Conservation (phyloP, 2,888 invertebrate genomes). For the Sialis fuliginosa region DNA sequence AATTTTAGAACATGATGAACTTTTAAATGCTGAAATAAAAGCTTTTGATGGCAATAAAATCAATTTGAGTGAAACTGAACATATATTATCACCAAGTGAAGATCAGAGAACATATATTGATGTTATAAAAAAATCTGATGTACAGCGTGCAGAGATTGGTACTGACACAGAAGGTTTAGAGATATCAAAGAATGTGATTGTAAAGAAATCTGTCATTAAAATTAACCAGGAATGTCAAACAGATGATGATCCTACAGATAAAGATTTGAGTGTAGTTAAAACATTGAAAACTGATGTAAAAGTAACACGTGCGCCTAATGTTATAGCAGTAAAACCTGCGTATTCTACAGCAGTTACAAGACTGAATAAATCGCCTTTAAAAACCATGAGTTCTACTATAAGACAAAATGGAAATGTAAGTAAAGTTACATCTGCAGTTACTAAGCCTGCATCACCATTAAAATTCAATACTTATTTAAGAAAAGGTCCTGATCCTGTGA, state of each 20-base stretch:
- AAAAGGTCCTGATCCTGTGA: conserved; percentile 13
- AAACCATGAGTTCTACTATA: conserved; percentile 5
- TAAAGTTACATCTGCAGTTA: conserved; percentile 6
- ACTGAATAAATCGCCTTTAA: conserved; percentile 12
- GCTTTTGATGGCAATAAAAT: not conserved
- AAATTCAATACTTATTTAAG: not conserved
- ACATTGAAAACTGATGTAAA: conserved; percentile 18
- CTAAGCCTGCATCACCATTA: not conserved
- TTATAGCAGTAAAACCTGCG: conserved; percentile 16
- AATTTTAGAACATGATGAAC: conserved; percentile 3
- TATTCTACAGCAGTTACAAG: conserved; percentile 7
- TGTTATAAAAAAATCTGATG: conserved; percentile 21
- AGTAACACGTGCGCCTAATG: conserved; percentile 10
- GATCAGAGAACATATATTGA: conserved; percentile 24
- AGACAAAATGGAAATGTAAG: conserved; percentile 10
- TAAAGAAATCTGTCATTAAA: conserved; percentile 18
- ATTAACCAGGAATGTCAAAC: conserved; percentile 15
- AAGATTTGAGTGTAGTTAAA: conserved; percentile 12
- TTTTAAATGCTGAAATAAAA: not conserved
- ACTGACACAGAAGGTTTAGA: conserved; percentile 24
- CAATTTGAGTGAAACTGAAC: not conserved
- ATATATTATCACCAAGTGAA: conserved; percentile 23
- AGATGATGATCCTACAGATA: conserved; percentile 15
- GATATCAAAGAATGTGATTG: conserved; percentile 17
- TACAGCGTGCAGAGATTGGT: conserved; percentile 23